Evolutionary conservation across 2,797 vertebrate genomes (phyloP), one percentile per base, ranked within the genome.

Genomic region (Diglossa cyanea): DNA sequence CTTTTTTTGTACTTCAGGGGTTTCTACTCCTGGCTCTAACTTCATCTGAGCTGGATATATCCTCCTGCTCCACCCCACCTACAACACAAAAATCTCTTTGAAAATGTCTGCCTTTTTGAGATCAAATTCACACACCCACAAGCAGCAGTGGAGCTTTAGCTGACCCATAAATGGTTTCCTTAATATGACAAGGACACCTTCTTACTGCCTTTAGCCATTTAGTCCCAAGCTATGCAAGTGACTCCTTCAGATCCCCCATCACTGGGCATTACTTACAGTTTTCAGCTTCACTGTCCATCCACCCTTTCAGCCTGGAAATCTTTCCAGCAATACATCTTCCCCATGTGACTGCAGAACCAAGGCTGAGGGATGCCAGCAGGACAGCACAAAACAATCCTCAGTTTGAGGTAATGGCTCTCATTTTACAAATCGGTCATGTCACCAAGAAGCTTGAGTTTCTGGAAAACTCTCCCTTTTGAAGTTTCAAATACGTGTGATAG

Each of bases 381-480:
- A 78, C 3, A 62, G 61, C 54, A 72, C 5, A 13, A 74, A 90
- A 37, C 12, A 86, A 50, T 48, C 9, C 44, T 66, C 53, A 54
- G 16, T 30, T 47, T 94, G 91, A 95, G 30, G 54, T 73, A 92
- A 88, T 84, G 70, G 62, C 66, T 86, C 88, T 54, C 33, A 60
- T 13, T 17, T 40, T 78, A 40, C 73, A 90, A 75, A 93, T 92
- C 1, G 3, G 20, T 88, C 81, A 58, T 25, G 28, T 75, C 92
- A 86, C 79, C 54, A 88, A 88, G 88, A 78, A 50, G 40, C 45
- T 51, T 58, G 82, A 90, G 76, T 72, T 90, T 94, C 77, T 96
- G 54, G 86, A 95, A 88, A 84, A 84, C 26, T 84, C 23, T 91
- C 51, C 44, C 37, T 90, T 84, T 65, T 68, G 72, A 91, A 88